Conservation (phyloP, 2,113 vertebrate genomes). For the Bagarius yarrelli region DNA sequence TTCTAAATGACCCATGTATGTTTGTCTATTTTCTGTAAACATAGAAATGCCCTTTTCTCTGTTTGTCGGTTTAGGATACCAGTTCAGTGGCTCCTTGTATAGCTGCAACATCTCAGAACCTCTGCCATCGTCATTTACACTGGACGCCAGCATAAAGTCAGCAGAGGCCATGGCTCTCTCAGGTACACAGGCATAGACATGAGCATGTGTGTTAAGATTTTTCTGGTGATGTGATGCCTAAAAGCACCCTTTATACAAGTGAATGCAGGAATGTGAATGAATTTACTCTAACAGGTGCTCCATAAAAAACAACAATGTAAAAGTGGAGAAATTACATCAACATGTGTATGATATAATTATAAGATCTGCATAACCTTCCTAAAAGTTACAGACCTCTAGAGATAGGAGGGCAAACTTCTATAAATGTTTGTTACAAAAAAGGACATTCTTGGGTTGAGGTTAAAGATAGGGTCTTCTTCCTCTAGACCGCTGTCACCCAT, state of each 20-base stretch:
- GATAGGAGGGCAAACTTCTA: not conserved
- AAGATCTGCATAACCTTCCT: not conserved
- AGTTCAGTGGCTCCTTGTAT: conserved; percentile 91
- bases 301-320: not conserved
- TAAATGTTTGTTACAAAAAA: not conserved
- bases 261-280: not conserved
- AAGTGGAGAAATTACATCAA: not conserved
- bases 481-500: not conserved
- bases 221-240: not conserved
- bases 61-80: conserved; percentile 78
- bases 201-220: too few species aligned
- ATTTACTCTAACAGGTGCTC: not conserved
- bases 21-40: not conserved
- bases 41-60: conserved; percentile 26
- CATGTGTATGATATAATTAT: not conserved
- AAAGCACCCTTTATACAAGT: not conserved
- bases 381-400: not conserved
- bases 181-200: conserved; percentile 70
- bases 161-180: conserved; percentile 80
- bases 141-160: conserved; percentile 84
- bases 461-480: not conserved
- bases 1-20: not conserved
- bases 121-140: conserved; percentile 79
- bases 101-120: conserved; percentile 86
- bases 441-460: not conserved